Percentiles rank a stretch among this genome's conserved stretches.
These are phyloP conservation scores for Eulemur albifrons DNA, from an alignment of 2,797 vertebrate genomes.

Conservation along the genomic window DNA sequence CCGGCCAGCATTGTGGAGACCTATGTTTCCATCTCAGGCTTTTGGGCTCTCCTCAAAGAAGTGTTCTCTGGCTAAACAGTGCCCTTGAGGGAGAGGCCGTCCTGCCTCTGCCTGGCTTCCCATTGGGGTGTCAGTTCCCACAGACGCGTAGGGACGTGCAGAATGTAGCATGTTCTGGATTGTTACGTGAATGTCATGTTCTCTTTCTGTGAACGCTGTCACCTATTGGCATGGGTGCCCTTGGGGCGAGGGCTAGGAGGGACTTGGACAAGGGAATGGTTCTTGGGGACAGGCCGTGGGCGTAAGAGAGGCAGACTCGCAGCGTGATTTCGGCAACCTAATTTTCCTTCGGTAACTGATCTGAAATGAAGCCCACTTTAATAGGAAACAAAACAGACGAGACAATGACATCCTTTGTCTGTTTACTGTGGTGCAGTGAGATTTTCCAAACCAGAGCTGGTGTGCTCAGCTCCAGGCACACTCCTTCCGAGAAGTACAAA, in stretches of 20 bases:
- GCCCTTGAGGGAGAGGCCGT: not conserved
- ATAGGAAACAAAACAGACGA: conserved; percentile 38
- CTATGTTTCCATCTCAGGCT: not conserved
- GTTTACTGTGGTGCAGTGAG: conserved; percentile 80
- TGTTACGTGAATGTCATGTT: not conserved
- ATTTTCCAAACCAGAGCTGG: conserved; percentile 73
- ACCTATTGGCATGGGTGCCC: not conserved
- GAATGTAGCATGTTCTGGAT: accelerated
- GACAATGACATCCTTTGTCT: conserved; percentile 62
- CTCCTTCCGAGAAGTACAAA: not conserved
- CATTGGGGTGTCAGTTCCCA: not conserved
- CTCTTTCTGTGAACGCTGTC: not conserved
- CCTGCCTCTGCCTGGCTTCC: not conserved
- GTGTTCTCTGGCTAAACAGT: not conserved
- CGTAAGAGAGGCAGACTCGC: not conserved
- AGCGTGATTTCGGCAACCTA: accelerated
- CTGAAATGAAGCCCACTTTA: not conserved
- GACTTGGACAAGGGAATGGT: not conserved
- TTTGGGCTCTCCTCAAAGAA: not conserved
- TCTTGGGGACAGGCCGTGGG: not conserved
- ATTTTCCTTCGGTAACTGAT: not conserved
- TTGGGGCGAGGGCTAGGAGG: too few species aligned
- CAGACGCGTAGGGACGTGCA: not conserved
- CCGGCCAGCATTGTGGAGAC: not conserved
- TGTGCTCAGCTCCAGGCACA: conserved; percentile 31